Evolutionary conservation across 2,797 vertebrate genomes (phyloP).

Genomic region (Sebastes baramenuke): DNA sequence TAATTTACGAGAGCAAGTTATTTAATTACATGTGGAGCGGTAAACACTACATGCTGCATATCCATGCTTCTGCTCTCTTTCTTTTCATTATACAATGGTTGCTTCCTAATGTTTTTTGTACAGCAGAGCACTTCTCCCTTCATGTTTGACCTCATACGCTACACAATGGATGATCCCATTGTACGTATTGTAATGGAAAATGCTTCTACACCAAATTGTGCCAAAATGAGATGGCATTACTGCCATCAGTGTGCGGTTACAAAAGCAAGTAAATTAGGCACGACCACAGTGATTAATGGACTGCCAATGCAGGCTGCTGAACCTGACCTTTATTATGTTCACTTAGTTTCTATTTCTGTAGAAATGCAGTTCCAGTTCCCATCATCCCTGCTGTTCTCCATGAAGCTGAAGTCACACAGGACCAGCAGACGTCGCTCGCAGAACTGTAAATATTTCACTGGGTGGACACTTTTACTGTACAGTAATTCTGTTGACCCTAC

Average conservation of each 20-base stretch:
- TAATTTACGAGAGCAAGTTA: too few relatives aligned
- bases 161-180: background rate
- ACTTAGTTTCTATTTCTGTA: background rate
- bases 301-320: background rate
- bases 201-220: background rate
- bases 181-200: background rate
- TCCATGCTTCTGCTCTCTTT: background rate
- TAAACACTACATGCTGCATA: background rate
- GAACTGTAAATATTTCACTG: conserved; percentile 13
- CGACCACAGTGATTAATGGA: background rate
- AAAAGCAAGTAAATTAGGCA: conserved; percentile 28
- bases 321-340: conserved; percentile 1
- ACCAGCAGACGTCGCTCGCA: background rate
- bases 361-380: background rate
- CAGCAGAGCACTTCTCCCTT: background rate
- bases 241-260: background rate
- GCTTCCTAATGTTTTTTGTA: background rate
- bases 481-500: background rate
- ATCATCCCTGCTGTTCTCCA: background rate
- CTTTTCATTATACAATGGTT: background rate
- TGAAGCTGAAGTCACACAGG: background rate
- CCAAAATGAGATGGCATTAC: background rate
- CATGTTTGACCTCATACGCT: background rate
- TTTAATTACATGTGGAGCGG: too few relatives aligned
- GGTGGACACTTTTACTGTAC: background rate